These are phyloP conservation scores for Syngnathus rostellatus DNA, from an alignment of 2,797 vertebrate species.

Conservation along the genomic window DNA sequence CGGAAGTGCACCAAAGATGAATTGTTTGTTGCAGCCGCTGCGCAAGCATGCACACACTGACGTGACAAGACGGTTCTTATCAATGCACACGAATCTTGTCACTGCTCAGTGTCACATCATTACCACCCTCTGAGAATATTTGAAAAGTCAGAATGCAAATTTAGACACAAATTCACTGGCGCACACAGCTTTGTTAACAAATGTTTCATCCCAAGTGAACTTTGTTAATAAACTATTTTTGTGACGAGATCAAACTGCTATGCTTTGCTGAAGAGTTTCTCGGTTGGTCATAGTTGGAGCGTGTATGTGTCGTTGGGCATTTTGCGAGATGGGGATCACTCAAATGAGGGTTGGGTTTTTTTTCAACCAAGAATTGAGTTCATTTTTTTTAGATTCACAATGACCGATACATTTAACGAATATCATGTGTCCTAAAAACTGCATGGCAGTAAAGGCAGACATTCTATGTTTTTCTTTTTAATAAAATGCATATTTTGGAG, in stretches of 20 bases:
- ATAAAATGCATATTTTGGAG: no score
- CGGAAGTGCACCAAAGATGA: not conserved
- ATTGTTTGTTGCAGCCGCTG: not conserved
- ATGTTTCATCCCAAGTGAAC: conserved; percentile 58
- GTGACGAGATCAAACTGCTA: conserved; percentile 35
- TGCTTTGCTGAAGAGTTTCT: not conserved
- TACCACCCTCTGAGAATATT: conserved; percentile 14
- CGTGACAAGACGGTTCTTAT: conserved; percentile 5
- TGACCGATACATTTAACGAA: no score
- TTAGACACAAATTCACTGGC: conserved; percentile 51
- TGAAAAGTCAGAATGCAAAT: conserved; percentile 45
- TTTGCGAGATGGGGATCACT: no score
- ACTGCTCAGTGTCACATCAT: not conserved
- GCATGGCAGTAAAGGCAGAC: no score
- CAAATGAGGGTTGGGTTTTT: no score
- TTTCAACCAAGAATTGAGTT: no score
- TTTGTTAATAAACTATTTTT: conserved; percentile 71
- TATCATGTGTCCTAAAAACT: no score
- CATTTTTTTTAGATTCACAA: no score
- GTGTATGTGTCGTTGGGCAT: no score
- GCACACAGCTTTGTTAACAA: conserved; percentile 51
- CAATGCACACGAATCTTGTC: conserved; percentile 1
- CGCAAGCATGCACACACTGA: conserved; percentile 18
- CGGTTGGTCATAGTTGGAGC: no score
- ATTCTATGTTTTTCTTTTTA: no score